Evolutionary conservation across 2,797 vertebrate genomes (phyloP).

Genomic region (Melanogrammus aeglefinus): DNA sequence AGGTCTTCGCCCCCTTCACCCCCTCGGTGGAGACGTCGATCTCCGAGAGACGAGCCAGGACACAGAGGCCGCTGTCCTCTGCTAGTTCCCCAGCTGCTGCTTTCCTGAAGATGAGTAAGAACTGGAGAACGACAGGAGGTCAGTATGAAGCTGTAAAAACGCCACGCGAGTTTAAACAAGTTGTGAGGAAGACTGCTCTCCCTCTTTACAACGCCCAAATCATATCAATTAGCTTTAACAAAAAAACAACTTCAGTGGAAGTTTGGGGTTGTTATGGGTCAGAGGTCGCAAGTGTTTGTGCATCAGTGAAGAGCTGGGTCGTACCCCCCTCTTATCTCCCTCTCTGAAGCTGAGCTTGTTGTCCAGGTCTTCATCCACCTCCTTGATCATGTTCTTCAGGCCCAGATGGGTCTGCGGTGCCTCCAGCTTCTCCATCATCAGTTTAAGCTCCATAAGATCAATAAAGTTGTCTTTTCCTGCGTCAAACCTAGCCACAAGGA

Average conservation of each 20-base stretch:
- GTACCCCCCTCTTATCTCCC: conserved; percentile 44
- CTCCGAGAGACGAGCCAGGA: conserved; percentile 87
- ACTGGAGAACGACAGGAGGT: conserved; percentile 63
- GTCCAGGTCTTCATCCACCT: conserved; percentile 94
- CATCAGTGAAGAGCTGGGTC: background rate
- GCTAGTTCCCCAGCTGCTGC: conserved; percentile 87
- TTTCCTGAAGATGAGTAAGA: conserved; percentile 94
- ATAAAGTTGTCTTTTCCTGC: conserved; percentile 87
- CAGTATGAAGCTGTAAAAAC: background rate
- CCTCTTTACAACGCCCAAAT: background rate
- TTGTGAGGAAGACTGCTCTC: background rate
- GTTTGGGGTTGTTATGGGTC: no score
- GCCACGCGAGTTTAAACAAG: background rate
- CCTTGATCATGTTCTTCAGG: conserved; percentile 97
- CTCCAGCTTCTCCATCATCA: conserved; percentile 96
- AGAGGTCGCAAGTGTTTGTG: no score
- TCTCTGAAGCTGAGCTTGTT: conserved; percentile 93
- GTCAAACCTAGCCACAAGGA: conserved; percentile 75
- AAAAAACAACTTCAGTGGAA: no score
- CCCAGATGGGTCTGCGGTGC: conserved; percentile 92
- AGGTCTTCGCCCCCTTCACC: conserved; percentile 91
- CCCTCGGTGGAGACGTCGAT: conserved; percentile 92
- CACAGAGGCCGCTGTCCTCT: conserved; percentile 87
- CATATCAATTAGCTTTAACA: no score
- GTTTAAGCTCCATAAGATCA: conserved; percentile 93